These are phyloP conservation scores for Epinephelus coioides DNA, from an alignment of 2,797 vertebrate species.

Conservation along the genomic window DNA sequence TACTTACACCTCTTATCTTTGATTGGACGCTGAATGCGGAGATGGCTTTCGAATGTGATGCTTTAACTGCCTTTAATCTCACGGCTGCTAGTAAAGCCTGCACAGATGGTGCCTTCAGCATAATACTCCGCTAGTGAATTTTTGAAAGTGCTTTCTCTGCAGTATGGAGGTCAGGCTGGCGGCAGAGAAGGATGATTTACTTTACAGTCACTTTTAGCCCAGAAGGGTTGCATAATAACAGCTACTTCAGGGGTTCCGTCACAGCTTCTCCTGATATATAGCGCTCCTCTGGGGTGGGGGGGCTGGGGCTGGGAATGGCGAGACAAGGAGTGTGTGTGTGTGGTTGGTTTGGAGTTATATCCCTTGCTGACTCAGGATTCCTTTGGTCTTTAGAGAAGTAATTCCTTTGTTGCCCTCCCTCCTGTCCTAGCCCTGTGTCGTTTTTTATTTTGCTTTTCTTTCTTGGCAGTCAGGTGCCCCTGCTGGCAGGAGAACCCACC, in stretches of 20 bases:
- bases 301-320: slow-evolving; percentile 34
- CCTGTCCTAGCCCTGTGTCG: slow-evolving; percentile 34
- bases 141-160: slow-evolving; percentile 79
- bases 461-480: slow-evolving; percentile 74
- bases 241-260: slow-evolving; percentile 74
- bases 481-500: slow-evolving; percentile 74
- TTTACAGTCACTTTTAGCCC: slow-evolving; percentile 77
- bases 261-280: slow-evolving; percentile 68
- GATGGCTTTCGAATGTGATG: slow-evolving; percentile 63
- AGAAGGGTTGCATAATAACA: slow-evolving; percentile 79
- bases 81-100: slow-evolving; percentile 72
- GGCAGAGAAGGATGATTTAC: slow-evolving; percentile 79
- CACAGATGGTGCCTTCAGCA: slow-evolving; percentile 81
- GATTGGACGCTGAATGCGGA: slow-evolving; percentile 49
- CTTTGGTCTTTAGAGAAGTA: slow-evolving; percentile 68
- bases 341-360: slow-evolving; percentile 53
- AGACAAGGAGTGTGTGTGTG: slow-evolving; percentile 47
- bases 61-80: slow-evolving; percentile 80
- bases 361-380: slow-evolving; percentile 81
- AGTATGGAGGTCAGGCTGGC: slow-evolving; percentile 79
- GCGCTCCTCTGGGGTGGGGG: slow-evolving; percentile 42
- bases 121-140: slow-evolving; percentile 77
- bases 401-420: slow-evolving; percentile 68
- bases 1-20: slow-evolving; percentile 32
- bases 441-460: slow-evolving; percentile 49